Evolutionary conservation across 1,140 invertebrate genomes (phyloP).

Genomic region (Panagrolaimus sp.): DNA sequence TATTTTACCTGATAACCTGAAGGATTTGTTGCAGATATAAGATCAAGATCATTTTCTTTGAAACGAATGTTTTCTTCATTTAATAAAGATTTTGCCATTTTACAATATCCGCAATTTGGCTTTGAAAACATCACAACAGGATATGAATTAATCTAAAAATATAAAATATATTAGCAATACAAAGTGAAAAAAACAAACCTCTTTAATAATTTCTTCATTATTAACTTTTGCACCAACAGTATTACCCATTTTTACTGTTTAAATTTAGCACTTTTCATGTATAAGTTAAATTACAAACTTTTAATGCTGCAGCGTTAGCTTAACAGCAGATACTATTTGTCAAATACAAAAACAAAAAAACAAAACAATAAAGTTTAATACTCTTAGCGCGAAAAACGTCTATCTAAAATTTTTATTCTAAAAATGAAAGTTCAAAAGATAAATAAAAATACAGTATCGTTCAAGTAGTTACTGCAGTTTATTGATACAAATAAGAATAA

Average conservation of each 20-base stretch:
- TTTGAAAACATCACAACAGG: conserved; percentile 44
- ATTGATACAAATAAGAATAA: no score
- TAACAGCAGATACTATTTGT: no score
- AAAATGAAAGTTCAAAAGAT: no score
- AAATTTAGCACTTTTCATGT: neutral
- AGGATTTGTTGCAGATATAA: conserved; percentile 22
- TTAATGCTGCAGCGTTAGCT: no score
- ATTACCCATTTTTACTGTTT: conserved; percentile 13
- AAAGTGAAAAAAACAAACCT: conserved; percentile 13
- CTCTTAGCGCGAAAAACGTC: no score
- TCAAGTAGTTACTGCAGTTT: no score
- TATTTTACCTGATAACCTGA: conserved; percentile 26
- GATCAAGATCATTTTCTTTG: conserved; percentile 36
- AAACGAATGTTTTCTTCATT: conserved; percentile 34
- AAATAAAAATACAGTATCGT: no score
- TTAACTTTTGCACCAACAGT: neutral
- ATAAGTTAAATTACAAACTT: no score
- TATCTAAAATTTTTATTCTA: no score
- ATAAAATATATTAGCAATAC: conserved; percentile 60
- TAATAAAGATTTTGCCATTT: conserved; percentile 36
- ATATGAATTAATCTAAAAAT: conserved; percentile 29
- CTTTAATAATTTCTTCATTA: conserved; percentile 10
- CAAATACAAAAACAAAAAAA: no score
- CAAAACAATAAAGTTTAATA: no score
- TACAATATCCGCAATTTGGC: conserved; percentile 43